Base-by-base conservation (phyloP, 2,113 vertebrate species). In the Tonatia bakeri region DNA sequence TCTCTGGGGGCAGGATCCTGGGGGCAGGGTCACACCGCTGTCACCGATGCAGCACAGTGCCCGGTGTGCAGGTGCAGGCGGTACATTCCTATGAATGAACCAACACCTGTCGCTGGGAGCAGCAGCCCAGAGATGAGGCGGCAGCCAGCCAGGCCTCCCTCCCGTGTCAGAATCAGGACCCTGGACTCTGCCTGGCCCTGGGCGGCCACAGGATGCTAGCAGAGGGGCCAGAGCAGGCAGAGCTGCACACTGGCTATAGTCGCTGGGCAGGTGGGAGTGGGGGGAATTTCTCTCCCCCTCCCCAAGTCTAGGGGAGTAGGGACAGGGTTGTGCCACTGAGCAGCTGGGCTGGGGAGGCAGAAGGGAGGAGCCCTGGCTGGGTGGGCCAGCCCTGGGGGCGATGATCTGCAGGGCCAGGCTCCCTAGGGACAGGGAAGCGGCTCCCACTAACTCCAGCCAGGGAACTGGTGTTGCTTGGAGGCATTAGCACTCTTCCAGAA, bases 1-100 rank as follows among this genome's bases (percentile, higher is more conserved):
- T 75, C 43, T 79, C 36, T 0, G 11, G 64, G 13, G 65, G 31
- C 59, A 64, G 88, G 43, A n/a, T 5, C 50, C 85, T 10, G 28
- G 3, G n/a, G 1, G 2, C 13, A 8, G 2, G 16, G 47, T 61
- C 72, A 56, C 31, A 22, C 8, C 47, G 31, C 11, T 7, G 1
- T 43, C 20, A 22, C 45, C 50, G n/a, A 0, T 11, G 14, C 45
- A 50, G 69, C 40, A 40, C 16, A 3, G 50, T 9, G 38, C 54
- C 40, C 1, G 3, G 36, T 24, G 1, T 1, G 0, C 3, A n/a
- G 6, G 2, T 20, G 10, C 1, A 4, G 12, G 47, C 87, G 28
- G 1, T 1, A 17, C 38, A 7, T 3, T 22, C 15, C 43, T 65
- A 52, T 22, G 45, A 38, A 4, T 38, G 33, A 61, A 76, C 26